Evolutionary conservation across 2,113 vertebrate species (phyloP).

Genomic region (Trinectes maculatus): DNA sequence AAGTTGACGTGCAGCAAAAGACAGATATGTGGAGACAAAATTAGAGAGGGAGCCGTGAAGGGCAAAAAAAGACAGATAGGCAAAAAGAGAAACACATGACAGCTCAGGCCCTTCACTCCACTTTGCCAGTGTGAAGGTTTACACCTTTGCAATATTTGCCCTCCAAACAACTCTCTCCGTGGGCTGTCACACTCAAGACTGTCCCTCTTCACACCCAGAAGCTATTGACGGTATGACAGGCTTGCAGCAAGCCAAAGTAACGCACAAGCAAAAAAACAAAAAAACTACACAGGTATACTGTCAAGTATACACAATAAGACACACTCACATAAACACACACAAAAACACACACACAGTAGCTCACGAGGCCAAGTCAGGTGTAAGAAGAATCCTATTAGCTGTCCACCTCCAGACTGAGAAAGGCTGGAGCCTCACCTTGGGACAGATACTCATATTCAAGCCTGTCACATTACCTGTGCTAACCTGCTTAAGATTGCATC

Average conservation of each 20-base stretch:
- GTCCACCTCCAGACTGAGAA: slow-evolving; percentile 60
- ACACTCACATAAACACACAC: slow-evolving; percentile 20
- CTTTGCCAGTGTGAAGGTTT: slow-evolving; percentile 46
- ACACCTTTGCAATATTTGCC: slow-evolving; percentile 49
- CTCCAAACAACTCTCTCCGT: slow-evolving; percentile 42
- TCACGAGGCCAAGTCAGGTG: slow-evolving; percentile 54
- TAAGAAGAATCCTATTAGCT: slow-evolving; percentile 55
- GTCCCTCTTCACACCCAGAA: slow-evolving; percentile 59
- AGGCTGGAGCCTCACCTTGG: slow-evolving; percentile 23
- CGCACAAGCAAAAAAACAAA: slow-evolving; percentile 31
- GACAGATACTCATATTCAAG: not conserved
- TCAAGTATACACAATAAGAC: slow-evolving; percentile 38
- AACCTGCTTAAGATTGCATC: slow-evolving; percentile 39
- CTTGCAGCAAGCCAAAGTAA: slow-evolving; percentile 40
- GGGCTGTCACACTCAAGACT: slow-evolving; percentile 56
- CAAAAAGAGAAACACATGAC: slow-evolving; percentile 49
- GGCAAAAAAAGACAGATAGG: slow-evolving; percentile 35
- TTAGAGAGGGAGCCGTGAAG: slow-evolving; percentile 35
- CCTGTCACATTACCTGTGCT: slow-evolving; percentile 53
- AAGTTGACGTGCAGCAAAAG: slow-evolving; percentile 26
- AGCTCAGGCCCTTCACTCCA: slow-evolving; percentile 49
- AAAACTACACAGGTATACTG: slow-evolving; percentile 37
- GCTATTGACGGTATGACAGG: slow-evolving; percentile 44
- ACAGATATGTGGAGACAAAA: slow-evolving; percentile 24
- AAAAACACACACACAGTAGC: slow-evolving; percentile 37